Evolutionary conservation across 30 jellyfish, hydroid and myxozoan species (phyloP), one percentile per base, ranked within the genome.

Genomic region (Aurelia aurita): DNA sequence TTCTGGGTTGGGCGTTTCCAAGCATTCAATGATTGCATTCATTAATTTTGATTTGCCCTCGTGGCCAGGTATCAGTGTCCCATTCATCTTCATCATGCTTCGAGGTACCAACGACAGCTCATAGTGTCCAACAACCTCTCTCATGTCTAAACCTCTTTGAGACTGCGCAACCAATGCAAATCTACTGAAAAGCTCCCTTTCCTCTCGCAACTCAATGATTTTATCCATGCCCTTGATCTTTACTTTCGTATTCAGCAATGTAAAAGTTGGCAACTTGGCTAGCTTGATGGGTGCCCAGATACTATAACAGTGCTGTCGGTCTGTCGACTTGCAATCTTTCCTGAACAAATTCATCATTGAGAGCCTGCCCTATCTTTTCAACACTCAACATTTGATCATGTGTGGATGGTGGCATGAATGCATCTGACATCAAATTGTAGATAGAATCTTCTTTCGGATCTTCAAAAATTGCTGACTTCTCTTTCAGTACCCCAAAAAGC

Each of bases 141-240:
- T 49, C 76, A 73, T 47, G 74, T 73, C 74, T 9, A 73, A 19
- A 53, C 57, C 76, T 16, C 86, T 51, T 26, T 16, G 53, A 21
- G 76, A 44, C 23, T 49, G 49, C 46, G 72, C 71, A 32, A 73
- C 74, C 59, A 73, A 44, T 2, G 86, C 86, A 45, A 73, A 23
- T 29, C 86, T 45, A 18, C n/a, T n/a, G n/a, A n/a, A n/a, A n/a
- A n/a, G n/a, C n/a, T n/a, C n/a, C n/a, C n/a, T n/a, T n/a, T n/a
- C 77, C 77, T 59, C 72, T 59, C 34, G 77, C 77, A 65, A 65
- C 53, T 65, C 83, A 49, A 71, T 71, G 15, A 71, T 39, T 39
- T 27, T 71, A 23, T 71, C 77, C 77, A 16, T 65, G 72, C 72
- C 25, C 32, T 59, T 59, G 72, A 59, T 59, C 20, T 16, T 59